phyloP scores from a whole-genome alignment of 2,113 vertebrate genomes.

The Myodes glareolus region DNA sequence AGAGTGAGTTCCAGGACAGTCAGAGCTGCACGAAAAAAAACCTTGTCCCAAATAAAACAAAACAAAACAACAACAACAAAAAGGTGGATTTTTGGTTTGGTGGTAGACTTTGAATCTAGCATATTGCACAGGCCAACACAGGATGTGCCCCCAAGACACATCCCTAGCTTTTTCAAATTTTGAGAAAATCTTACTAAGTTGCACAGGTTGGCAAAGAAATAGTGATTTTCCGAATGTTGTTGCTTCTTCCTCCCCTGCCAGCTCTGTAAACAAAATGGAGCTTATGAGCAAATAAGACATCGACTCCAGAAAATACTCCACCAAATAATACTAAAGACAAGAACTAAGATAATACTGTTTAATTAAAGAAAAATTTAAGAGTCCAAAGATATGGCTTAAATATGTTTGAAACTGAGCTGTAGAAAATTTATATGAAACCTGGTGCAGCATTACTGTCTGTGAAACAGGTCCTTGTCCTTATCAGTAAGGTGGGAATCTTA shows the following conservation, averaged over 20 bases:
- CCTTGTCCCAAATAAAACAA: not conserved
- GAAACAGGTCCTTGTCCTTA: not conserved
- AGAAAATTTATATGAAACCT: not conserved
- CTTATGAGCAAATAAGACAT: not conserved
- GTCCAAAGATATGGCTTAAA: not conserved
- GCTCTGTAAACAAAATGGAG: constrained; percentile 7
- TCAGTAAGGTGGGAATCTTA: not conserved
- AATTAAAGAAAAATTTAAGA: not conserved
- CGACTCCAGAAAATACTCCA: not conserved
- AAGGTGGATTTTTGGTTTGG: not conserved
- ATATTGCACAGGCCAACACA: not conserved
- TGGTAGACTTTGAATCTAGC: not conserved
- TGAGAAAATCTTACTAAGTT: not conserved
- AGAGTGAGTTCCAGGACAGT: not conserved
- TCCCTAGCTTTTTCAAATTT: not conserved
- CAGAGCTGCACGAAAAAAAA: not conserved
- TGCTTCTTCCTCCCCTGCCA: not conserved
- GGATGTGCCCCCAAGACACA: not conserved
- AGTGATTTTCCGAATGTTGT: not conserved
- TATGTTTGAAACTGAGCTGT: not conserved
- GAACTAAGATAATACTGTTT: constrained; percentile 34
- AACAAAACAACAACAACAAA: too few species aligned
- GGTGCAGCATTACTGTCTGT: not conserved
- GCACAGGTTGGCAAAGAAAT: not conserved
- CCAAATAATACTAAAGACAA: not conserved